A percentile compares a stretch with the other conserved stretches of the same genome.
phyloP scores from a whole-genome alignment of 2,888 invertebrate genomes.

The Leuctra nigra region DNA sequence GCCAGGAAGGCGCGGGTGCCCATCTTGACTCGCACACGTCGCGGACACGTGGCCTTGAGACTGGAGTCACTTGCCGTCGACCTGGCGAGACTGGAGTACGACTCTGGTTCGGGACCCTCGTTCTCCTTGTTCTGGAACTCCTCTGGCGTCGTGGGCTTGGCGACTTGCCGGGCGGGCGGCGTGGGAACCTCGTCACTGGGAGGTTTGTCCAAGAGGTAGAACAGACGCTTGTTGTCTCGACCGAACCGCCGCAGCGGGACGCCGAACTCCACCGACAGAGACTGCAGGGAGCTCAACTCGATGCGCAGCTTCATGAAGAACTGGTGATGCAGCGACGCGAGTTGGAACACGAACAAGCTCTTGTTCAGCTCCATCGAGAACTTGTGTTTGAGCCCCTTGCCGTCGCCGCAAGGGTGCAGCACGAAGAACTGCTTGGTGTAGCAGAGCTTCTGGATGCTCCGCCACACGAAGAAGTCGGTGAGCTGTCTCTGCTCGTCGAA shows the following conservation, averaged over 20 bases:
- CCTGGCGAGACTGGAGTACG: conserved; percentile 13
- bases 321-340: conserved; percentile 71
- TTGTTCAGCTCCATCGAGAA: conserved; percentile 10
- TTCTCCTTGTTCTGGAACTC: conserved; percentile 63
- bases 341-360: conserved; percentile 67
- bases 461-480: conserved; percentile 51
- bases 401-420: conserved; percentile 43
- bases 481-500: conserved; percentile 35
- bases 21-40: conserved; percentile 63
- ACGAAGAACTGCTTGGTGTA: conserved; percentile 65
- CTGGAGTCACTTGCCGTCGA: conserved; percentile 48
- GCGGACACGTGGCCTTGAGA: background rate
- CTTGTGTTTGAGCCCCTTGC: conserved; percentile 37
- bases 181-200: conserved; percentile 14
- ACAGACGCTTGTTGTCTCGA: conserved; percentile 24
- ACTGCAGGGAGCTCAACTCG: conserved; percentile 60
- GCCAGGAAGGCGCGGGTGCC: conserved; percentile 61
- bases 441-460: conserved; percentile 67
- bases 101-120: conserved; percentile 46
- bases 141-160: conserved; percentile 43
- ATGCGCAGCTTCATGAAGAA: conserved; percentile 66
- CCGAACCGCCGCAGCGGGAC: conserved; percentile 34
- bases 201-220: conserved; percentile 12
- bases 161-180: background rate
- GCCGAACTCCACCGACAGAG: conserved; percentile 48